Evolutionary conservation across 2,888 invertebrate species (phyloP).

Genomic region (Andrena bucephala): DNA sequence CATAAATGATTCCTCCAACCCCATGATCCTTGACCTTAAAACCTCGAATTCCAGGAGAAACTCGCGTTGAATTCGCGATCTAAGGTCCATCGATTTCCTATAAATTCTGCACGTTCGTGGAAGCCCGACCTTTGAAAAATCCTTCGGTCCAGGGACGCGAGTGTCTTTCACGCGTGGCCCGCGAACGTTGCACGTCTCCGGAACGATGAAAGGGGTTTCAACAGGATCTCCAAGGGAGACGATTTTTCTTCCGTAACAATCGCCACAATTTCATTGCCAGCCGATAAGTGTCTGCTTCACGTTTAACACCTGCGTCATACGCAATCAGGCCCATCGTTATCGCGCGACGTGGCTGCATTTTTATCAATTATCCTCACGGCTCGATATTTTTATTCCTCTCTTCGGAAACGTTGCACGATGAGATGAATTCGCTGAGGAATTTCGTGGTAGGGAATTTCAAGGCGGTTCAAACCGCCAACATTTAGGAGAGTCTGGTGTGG

Average conservation of each 20-base stretch:
- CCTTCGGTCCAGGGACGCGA: neutral
- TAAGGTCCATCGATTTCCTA: constrained; percentile 44
- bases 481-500: too few relatives aligned
- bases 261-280: too few relatives aligned
- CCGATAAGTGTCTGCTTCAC: neutral
- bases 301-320: neutral
- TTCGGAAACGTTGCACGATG: neutral
- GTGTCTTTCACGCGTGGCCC: neutral
- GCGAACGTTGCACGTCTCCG: neutral
- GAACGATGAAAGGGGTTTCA: too few relatives aligned
- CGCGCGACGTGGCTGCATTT: constrained; percentile 4
- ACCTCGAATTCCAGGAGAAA: constrained; percentile 33
- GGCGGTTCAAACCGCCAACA: too few relatives aligned
- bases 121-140: neutral
- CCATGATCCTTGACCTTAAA: constrained; percentile 55
- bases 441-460: neutral
- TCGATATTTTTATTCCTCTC: constrained; percentile 1
- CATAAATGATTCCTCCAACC: constrained; percentile 11
- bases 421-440: neutral
- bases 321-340: constrained; percentile 3
- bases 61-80: constrained; percentile 31
- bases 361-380: constrained; percentile 9
- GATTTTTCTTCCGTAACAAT: too few relatives aligned
- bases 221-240: too few relatives aligned
- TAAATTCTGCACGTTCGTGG: neutral